phyloP scores from a whole-genome alignment of 1,140 invertebrate genomes.

The Eubasilissa regina region DNA sequence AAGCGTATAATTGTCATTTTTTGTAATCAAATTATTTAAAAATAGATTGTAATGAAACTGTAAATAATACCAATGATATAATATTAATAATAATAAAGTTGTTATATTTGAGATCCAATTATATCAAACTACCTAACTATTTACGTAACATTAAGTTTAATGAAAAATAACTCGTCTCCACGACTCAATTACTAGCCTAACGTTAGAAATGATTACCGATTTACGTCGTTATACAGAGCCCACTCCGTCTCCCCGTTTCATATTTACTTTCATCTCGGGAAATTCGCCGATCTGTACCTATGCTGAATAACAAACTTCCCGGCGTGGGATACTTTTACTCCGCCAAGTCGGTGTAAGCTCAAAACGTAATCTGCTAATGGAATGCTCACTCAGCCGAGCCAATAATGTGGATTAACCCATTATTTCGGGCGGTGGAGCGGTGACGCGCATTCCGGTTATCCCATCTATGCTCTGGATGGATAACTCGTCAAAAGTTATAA shows the following conservation, averaged over 20 bases:
- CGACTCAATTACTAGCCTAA: background rate
- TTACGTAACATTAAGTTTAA: too few species aligned
- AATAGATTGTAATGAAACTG: too few species aligned
- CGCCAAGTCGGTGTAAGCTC: constrained; percentile 22
- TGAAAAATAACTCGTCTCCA: too few species aligned
- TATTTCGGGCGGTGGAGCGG: constrained; percentile 56
- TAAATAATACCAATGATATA: too few species aligned
- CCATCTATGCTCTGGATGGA: background rate
- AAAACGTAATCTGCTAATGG: constrained; percentile 60
- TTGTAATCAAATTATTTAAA: too few species aligned
- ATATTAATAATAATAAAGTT: too few species aligned
- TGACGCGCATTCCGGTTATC: constrained; percentile 22
- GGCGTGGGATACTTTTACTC: constrained; percentile 31
- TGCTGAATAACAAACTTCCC: too few species aligned
- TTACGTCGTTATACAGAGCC: background rate
- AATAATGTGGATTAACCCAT: constrained; percentile 61
- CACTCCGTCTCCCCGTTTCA: background rate
- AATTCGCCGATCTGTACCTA: background rate
- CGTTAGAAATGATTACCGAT: background rate
- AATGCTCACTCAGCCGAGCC: constrained; percentile 58
- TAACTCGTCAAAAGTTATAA: constrained; percentile 22
- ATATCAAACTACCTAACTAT: too few species aligned
- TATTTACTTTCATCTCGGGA: constrained; percentile 14
- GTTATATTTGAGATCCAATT: too few species aligned
- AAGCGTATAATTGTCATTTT: too few species aligned